These are phyloP conservation scores for Myrmophylax atrothorax DNA, from an alignment of 2,113 vertebrate genomes.

Conservation along the genomic window DNA sequence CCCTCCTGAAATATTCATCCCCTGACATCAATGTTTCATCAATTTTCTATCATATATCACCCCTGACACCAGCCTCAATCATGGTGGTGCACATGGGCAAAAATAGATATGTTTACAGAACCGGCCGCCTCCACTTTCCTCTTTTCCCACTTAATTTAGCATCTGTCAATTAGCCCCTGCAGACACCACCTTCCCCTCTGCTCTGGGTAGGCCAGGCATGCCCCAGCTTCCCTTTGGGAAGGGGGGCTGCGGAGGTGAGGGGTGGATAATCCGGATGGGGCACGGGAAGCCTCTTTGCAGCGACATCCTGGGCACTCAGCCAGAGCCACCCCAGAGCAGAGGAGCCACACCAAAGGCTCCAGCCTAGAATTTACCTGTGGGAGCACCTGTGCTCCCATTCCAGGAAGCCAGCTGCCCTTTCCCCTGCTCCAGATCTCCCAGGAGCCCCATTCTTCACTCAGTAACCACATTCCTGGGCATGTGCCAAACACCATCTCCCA, in stretches of 20 bases:
- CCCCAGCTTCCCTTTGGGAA: neutral
- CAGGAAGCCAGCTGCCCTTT: neutral
- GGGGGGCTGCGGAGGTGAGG: rapidly evolving
- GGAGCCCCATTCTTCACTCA: neutral
- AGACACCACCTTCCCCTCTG: neutral
- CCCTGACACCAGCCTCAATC: conserved; percentile 22
- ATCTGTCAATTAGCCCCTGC: neutral
- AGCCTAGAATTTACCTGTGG: rapidly evolving
- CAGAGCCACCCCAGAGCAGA: rapidly evolving
- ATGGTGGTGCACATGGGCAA: neutral
- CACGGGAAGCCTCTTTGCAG: rapidly evolving
- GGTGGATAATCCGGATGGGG: rapidly evolving
- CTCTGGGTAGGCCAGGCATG: neutral
- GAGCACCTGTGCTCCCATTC: rapidly evolving
- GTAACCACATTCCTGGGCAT: rapidly evolving
- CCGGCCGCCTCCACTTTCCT: neutral
- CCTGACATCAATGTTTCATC: conserved; percentile 52
- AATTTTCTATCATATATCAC: conserved; percentile 38
- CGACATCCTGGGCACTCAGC: rapidly evolving
- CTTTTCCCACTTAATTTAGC: neutral
- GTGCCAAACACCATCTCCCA: rapidly evolving
- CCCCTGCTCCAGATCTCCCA: neutral
- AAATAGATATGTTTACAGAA: conserved; percentile 26
- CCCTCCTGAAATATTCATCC: conserved; percentile 65
- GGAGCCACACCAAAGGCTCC: neutral